Conservation (phyloP, 2,888 invertebrate species). For the Dastarcus helophoroides region DNA sequence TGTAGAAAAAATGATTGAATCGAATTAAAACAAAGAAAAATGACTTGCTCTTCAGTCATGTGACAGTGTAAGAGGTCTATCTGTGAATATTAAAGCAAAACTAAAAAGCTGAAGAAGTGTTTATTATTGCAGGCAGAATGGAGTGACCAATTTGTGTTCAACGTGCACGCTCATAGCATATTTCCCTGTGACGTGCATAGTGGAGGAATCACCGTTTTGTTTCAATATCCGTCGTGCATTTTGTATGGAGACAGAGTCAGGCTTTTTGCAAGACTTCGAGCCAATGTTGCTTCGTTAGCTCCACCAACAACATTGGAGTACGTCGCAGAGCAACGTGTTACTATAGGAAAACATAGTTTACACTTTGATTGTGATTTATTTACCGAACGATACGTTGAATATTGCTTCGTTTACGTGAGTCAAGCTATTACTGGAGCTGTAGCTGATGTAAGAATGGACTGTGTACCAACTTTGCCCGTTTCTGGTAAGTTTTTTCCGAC, state of each 20-base stretch:
- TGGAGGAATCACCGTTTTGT: constrained; percentile 63
- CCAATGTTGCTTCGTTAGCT: constrained; percentile 55
- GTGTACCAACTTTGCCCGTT: constrained; percentile 70
- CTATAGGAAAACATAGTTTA: constrained; percentile 62
- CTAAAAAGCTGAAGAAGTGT: too few relatives aligned
- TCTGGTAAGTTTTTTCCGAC: constrained; percentile 50
- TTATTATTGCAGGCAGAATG: constrained; percentile 54
- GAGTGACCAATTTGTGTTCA: constrained; percentile 76
- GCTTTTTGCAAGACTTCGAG: constrained; percentile 61
- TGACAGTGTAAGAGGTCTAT: too few relatives aligned
- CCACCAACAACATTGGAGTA: constrained; percentile 55
- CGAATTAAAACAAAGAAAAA: too few relatives aligned
- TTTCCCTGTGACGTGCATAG: constrained; percentile 67
- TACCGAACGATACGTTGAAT: constrained; percentile 72
- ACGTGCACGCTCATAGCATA: constrained; percentile 72
- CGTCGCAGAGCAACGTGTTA: constrained; percentile 52
- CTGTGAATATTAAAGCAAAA: too few relatives aligned
- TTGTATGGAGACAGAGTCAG: constrained; percentile 67
- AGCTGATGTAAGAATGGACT: constrained; percentile 73
- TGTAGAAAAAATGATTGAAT: too few relatives aligned
- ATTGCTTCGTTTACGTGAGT: constrained; percentile 81
- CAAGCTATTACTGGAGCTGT: constrained; percentile 77
- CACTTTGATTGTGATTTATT: constrained; percentile 72
- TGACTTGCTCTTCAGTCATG: too few relatives aligned
- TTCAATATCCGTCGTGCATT: constrained; percentile 76